These are phyloP conservation scores for Atopsyche davidsoni DNA, from an alignment of 1,140 invertebrate genomes.

Conservation along the genomic window DNA sequence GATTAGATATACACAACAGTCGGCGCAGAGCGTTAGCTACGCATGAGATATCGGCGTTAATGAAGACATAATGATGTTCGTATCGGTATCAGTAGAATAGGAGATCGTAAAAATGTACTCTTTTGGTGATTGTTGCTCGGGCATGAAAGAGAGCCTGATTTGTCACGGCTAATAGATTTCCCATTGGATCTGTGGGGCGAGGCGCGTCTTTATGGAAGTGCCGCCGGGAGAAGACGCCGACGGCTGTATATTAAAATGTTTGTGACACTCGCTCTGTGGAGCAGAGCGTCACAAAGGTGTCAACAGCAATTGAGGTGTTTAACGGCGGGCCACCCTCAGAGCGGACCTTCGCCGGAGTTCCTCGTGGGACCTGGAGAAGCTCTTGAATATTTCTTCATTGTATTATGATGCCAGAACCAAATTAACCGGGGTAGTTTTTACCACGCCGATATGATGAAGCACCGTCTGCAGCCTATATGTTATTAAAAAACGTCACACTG, in stretches of 20 bases:
- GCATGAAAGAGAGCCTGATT: conserved; percentile 14
- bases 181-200: conserved; percentile 17
- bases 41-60: too few relatives aligned
- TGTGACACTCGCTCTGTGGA: conserved; percentile 21
- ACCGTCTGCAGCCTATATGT: too few relatives aligned
- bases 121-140: not conserved
- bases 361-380: too few relatives aligned
- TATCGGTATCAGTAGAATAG: conserved; percentile 6
- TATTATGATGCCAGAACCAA: too few relatives aligned
- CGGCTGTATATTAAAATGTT: conserved; percentile 26
- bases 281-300: conserved; percentile 22
- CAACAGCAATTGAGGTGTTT: conserved; percentile 23
- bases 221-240: conserved; percentile 12
- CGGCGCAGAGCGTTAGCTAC: too few relatives aligned
- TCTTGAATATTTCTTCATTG: too few relatives aligned
- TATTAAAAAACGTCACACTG: too few relatives aligned
- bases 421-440: too few relatives aligned
- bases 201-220: conserved; percentile 5
- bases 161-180: conserved; percentile 30
- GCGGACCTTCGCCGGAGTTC: too few relatives aligned
- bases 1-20: too few relatives aligned
- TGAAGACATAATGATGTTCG: conserved; percentile 25
- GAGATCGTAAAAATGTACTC: conserved; percentile 6
- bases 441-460: too few relatives aligned
- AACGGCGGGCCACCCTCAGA: conserved; percentile 21